These are phyloP conservation scores for Eospalax fontanierii DNA, from an alignment of 2,797 vertebrate genomes.

Conservation along the genomic window DNA sequence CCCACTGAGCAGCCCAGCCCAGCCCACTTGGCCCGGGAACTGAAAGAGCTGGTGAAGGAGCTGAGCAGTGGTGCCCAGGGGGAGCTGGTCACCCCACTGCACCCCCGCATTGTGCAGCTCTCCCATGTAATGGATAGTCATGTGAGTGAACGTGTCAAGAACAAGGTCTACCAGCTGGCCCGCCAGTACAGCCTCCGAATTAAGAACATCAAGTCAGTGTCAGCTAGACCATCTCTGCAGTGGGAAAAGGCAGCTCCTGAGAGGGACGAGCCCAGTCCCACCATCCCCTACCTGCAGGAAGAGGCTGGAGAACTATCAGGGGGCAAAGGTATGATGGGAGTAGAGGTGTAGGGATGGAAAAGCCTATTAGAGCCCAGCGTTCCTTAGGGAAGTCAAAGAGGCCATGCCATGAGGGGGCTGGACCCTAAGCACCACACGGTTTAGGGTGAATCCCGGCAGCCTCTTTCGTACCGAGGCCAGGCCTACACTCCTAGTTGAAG, in stretches of 20 bases:
- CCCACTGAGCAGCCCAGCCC: constrained; percentile 56
- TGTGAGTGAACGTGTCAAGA: constrained; percentile 93
- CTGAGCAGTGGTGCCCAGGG: constrained; percentile 76
- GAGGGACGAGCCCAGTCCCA: constrained; percentile 87
- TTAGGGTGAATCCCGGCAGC: background rate
- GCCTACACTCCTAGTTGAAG: fast-evolving
- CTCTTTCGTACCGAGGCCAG: background rate
- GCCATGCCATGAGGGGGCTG: background rate
- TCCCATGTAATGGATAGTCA: constrained; percentile 85
- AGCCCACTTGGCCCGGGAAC: constrained; percentile 70
- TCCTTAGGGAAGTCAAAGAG: background rate
- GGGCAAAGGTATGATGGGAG: constrained; percentile 66
- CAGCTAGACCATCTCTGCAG: constrained; percentile 71
- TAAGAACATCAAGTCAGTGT: constrained; percentile 91
- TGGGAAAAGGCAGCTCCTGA: constrained; percentile 87
- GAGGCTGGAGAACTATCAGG: background rate
- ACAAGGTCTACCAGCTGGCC: constrained; percentile 97
- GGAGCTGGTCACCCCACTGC: constrained; percentile 73
- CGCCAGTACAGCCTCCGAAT: constrained; percentile 98
- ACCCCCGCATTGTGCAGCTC: constrained; percentile 84
- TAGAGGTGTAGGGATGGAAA: background rate
- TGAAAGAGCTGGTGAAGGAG: constrained; percentile 75
- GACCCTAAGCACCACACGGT: background rate
- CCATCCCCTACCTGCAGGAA: background rate
- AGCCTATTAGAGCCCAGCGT: background rate